These are phyloP conservation scores for Tursiops truncatus DNA, from an alignment of 2,113 vertebrate genomes.

Conservation along the genomic window DNA sequence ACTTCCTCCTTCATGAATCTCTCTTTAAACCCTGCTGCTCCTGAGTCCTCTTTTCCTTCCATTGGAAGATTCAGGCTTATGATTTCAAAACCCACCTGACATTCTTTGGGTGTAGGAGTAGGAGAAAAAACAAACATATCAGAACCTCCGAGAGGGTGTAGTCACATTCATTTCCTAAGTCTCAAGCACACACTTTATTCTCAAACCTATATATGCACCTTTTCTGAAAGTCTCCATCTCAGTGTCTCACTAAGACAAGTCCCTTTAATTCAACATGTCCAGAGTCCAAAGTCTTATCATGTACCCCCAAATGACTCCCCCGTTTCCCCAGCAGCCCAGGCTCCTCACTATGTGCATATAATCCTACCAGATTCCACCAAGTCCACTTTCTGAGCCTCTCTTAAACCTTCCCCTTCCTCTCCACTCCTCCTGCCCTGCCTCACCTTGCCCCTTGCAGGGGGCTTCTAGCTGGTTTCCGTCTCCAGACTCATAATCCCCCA, in stretches of 20 bases:
- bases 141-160: not conserved
- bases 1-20: not conserved
- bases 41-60: not conserved
- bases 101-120: not conserved
- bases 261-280: not conserved
- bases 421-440: too few relatives aligned
- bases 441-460: not conserved
- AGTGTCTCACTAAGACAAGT: not conserved
- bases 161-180: not conserved
- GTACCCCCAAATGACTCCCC: not conserved
- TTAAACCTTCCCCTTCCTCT: not conserved
- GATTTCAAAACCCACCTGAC: not conserved
- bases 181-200: not conserved
- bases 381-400: not conserved
- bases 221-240: not conserved
- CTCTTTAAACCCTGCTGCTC: not conserved
- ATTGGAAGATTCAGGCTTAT: not conserved
- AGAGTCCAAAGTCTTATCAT: not conserved
- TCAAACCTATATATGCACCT: not conserved
- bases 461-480: not conserved
- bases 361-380: not conserved
- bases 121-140: not conserved
- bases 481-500: not conserved
- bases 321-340: not conserved
- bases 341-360: not conserved